Evolutionary conservation across 2,888 invertebrate species (phyloP).

Genomic region (Euphydryas editha): DNA sequence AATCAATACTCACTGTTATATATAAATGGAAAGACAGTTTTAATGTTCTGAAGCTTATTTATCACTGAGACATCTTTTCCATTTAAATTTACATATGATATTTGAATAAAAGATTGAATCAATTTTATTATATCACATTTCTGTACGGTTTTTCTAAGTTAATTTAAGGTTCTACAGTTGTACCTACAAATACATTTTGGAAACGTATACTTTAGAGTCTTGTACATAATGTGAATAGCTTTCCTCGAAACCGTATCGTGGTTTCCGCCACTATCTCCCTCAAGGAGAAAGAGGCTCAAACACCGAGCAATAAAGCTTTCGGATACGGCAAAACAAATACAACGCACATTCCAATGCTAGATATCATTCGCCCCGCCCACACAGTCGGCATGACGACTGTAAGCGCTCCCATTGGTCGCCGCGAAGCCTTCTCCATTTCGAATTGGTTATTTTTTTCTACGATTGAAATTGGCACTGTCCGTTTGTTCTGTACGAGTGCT

Average conservation of each 20-base stretch:
- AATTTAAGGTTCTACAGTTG: background rate
- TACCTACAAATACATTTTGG: slow-evolving; percentile 15
- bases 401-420: slow-evolving; percentile 79
- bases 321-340: slow-evolving; percentile 82
- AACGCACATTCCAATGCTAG: slow-evolving; percentile 83
- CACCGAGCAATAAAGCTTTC: slow-evolving; percentile 81
- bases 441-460: slow-evolving; percentile 83
- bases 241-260: slow-evolving; percentile 74
- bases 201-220: slow-evolving; percentile 43
- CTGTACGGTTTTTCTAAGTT: background rate
- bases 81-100: too few species aligned
- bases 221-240: slow-evolving; percentile 76
- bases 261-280: slow-evolving; percentile 74
- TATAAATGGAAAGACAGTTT: slow-evolving; percentile 75
- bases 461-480: slow-evolving; percentile 81
- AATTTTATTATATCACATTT: background rate
- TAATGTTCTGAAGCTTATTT: slow-evolving; percentile 67
- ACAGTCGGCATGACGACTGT: slow-evolving; percentile 83
- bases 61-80: slow-evolving; percentile 42
- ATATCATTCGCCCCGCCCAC: slow-evolving; percentile 83
- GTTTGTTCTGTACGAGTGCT: slow-evolving; percentile 73
- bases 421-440: slow-evolving; percentile 81
- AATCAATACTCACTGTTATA: slow-evolving; percentile 81
- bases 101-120: too few species aligned
- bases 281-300: slow-evolving; percentile 81